phyloP scores from a whole-genome alignment of 2,888 invertebrate species.

The Chydorus sphaericus region DNA sequence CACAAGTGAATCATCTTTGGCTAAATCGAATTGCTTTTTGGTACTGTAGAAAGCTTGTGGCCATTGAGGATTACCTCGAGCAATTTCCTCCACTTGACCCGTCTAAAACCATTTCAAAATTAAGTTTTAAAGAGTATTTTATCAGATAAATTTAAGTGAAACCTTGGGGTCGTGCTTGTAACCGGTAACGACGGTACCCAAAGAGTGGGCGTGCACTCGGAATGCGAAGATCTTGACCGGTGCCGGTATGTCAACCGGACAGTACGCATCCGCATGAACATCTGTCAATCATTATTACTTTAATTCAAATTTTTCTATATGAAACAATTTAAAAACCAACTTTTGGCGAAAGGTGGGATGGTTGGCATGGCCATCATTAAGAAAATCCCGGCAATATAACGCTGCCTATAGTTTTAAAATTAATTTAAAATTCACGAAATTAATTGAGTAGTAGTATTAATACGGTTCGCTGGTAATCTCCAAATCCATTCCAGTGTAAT shows the following conservation, averaged over 20 bases:
- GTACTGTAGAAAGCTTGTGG: conserved; percentile 43
- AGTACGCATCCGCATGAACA: conserved; percentile 35
- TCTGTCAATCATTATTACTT: conserved; percentile 23
- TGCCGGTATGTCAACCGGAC: conserved; percentile 27
- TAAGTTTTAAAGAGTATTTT: conserved; percentile 24
- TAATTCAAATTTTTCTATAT: conserved; percentile 13
- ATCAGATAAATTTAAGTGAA: conserved; percentile 25
- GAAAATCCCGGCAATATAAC: conserved; percentile 29
- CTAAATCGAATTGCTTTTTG: conserved; percentile 27
- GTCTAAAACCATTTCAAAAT: conserved; percentile 14
- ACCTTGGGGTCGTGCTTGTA: conserved; percentile 25
- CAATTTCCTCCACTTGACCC: conserved; percentile 18
- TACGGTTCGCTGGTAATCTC: conserved; percentile 16
- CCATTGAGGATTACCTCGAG: conserved; percentile 42
- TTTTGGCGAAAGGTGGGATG: conserved; percentile 25
- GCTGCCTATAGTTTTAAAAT: conserved; percentile 19
- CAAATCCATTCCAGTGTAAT: conserved; percentile 18
- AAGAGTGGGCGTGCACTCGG: conserved; percentile 39
- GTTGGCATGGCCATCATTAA: conserved; percentile 24
- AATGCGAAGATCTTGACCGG: conserved; percentile 37
- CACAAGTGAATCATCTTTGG: conserved; percentile 32
- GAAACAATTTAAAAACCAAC: not conserved
- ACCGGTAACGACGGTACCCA: conserved; percentile 33
- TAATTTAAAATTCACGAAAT: conserved; percentile 17
- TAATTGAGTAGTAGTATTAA: not conserved